Evolutionary conservation across 64 coral and sea anemone species (phyloP).

Genomic region (Actinia equina): DNA sequence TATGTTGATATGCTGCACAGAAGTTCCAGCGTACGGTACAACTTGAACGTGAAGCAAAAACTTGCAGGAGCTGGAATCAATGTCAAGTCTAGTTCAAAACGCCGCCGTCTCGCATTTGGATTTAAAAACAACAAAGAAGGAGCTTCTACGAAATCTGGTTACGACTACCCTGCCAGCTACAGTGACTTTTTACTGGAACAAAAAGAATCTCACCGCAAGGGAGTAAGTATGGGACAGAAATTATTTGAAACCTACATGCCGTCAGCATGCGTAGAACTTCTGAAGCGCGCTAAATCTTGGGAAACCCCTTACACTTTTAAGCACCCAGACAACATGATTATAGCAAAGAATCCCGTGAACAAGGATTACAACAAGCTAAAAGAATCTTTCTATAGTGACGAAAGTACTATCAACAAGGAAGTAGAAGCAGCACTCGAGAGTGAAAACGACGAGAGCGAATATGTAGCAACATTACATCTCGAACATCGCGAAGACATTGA

Average conservation of each 20-base stretch:
- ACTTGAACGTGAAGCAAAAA: background rate
- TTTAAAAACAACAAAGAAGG: background rate
- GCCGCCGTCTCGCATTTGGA: background rate
- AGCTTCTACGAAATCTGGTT: background rate
- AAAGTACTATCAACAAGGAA: too few relatives aligned
- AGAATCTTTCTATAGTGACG: too few relatives aligned
- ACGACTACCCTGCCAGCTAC: too few relatives aligned
- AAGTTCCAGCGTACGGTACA: conserved; percentile 48
- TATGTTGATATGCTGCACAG: conserved; percentile 26
- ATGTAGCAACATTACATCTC: too few relatives aligned
- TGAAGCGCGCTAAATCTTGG: conserved; percentile 17
- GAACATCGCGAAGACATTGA: background rate
- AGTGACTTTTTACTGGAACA: too few relatives aligned
- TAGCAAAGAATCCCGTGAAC: background rate
- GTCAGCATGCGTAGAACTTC: conserved; percentile 6
- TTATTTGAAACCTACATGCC: conserved; percentile 21
- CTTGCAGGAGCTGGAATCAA: conserved; percentile 13
- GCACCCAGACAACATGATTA: background rate
- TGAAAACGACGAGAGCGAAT: too few relatives aligned
- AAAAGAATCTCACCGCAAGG: background rate
- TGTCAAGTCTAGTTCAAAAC: background rate
- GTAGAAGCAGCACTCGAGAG: too few relatives aligned
- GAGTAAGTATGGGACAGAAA: conserved; percentile 26
- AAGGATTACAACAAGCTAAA: too few relatives aligned
- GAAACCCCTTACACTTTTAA: background rate